phyloP scores from a whole-genome alignment of 2,797 vertebrate genomes.

The Lepilemur septentrionalis region DNA sequence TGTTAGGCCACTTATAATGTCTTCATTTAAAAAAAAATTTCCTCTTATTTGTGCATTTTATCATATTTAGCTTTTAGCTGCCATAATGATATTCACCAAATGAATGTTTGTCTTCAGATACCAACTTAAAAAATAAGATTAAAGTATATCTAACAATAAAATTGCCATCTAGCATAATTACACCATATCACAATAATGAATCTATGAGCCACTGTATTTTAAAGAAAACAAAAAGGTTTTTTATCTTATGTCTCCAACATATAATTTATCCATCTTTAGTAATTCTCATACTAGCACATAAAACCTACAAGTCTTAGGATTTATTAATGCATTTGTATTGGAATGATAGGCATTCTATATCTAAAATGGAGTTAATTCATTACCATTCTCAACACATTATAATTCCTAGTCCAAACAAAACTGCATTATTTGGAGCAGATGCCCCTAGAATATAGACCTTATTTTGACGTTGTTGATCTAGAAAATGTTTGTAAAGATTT shows the following conservation, averaged over 20 bases:
- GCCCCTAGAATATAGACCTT: not conserved
- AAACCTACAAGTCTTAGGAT: not conserved
- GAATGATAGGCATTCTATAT: slow-evolving; percentile 17
- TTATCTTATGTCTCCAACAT: not conserved
- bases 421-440: not conserved
- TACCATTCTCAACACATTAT: slow-evolving; percentile 30
- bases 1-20: not conserved
- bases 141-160: slow-evolving; percentile 13
- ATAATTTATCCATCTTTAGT: not conserved
- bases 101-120: not conserved
- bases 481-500: slow-evolving; percentile 35
- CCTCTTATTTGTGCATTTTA: not conserved
- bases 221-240: not conserved
- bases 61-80: not conserved
- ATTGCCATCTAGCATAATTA: not conserved
- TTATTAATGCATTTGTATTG: not conserved
- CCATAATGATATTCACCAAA: not conserved
- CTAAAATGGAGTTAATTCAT: slow-evolving; percentile 43
- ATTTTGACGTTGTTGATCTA: slow-evolving; percentile 38
- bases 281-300: not conserved
- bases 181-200: not conserved
- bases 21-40: not conserved
- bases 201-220: not conserved
- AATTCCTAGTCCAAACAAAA: not conserved
- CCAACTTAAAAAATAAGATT: not conserved